Base-by-base conservation (phyloP, 2,113 vertebrate species). In the Genyomyrus donnyi region DNA sequence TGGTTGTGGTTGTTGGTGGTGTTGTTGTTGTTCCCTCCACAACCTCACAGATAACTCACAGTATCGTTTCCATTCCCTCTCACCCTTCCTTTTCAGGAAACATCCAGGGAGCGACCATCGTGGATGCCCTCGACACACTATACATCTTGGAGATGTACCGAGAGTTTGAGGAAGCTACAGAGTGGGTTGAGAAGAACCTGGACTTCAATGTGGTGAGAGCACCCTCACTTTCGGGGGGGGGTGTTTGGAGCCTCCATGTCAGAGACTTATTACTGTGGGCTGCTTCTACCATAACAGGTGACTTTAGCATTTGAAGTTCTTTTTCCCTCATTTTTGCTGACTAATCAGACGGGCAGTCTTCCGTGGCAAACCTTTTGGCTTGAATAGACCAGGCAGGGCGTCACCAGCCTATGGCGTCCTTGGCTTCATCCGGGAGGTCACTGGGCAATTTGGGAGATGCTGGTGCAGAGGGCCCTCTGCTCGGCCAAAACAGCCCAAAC, bases 61-160 rank as follows among this genome's bases (percentile, higher is more conserved):
- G 10, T 7, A 9, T 3, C 4, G 35, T 10, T 85, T n/a, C 42
- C 5, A 48, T 19, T 49, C 80, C n/a, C 88, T 53, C 62, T 70
- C 90, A 93, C 70, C 94, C 95, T 94, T 91, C 91, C 85, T 88
- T 77, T 85, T 46, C 92, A 98, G 97, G 97, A 89, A 97, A 94
- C 89, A 97, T 98, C 92, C 97, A 98, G 94, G 98, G 98, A 95
- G 98, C 98, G 46, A 99, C 98, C 24, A 99, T 99, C 90, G 97
- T 99, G 91, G 98, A 99, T 91, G 97, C 98, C 83, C 95, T 99
- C 93, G 98, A 99, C 93, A 98, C 98, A 0, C 95, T 99, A 3
- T 98, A 96, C 91, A 97, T 99, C 93, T 99, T 99, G 98, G 97
- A 97, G 92, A 99, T 99, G 98, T 97, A 96, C 91, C 96, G 98